Evolutionary conservation across 2,888 invertebrate species (phyloP).

Genomic region (Stenichneumon culpator): DNA sequence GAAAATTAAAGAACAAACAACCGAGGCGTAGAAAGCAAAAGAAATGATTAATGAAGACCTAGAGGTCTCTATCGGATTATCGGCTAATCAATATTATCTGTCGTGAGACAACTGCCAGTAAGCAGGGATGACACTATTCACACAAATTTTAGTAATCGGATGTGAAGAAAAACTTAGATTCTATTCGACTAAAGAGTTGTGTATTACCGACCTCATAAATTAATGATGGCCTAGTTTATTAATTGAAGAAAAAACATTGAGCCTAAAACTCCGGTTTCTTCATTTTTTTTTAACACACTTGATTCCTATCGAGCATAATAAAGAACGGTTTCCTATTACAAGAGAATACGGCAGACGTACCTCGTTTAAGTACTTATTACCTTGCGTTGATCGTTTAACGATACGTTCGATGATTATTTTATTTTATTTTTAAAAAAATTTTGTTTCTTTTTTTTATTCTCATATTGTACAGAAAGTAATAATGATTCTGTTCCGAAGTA

Average conservation of each 20-base stretch:
- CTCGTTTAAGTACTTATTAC: slow-evolving; percentile 62
- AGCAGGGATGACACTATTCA: slow-evolving; percentile 44
- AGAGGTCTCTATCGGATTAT: slow-evolving; percentile 49
- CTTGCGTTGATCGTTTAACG: slow-evolving; percentile 32
- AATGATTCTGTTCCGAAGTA: slow-evolving; percentile 36
- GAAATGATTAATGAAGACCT: slow-evolving; percentile 24
- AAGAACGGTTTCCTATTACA: slow-evolving; percentile 62
- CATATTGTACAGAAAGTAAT: slow-evolving; percentile 38
- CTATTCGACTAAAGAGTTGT: slow-evolving; percentile 40
- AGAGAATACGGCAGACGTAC: slow-evolving; percentile 62
- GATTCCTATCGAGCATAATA: slow-evolving; percentile 51
- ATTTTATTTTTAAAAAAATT: neutral
- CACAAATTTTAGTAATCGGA: slow-evolving; percentile 38
- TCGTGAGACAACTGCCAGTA: slow-evolving; percentile 53
- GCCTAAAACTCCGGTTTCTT: slow-evolving; percentile 21
- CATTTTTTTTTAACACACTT: slow-evolving; percentile 8
- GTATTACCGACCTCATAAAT: slow-evolving; percentile 29
- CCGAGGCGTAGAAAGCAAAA: neutral
- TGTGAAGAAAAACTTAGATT: slow-evolving; percentile 36
- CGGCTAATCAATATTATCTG: slow-evolving; percentile 35
- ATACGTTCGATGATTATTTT: slow-evolving; percentile 26
- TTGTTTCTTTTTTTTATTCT: slow-evolving; percentile 33
- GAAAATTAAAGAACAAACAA: neutral
- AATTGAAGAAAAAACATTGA: neutral
- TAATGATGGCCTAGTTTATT: slow-evolving; percentile 47